phyloP scores from a whole-genome alignment of 2,113 vertebrate species.

The Nerophis lumbriciformis region DNA sequence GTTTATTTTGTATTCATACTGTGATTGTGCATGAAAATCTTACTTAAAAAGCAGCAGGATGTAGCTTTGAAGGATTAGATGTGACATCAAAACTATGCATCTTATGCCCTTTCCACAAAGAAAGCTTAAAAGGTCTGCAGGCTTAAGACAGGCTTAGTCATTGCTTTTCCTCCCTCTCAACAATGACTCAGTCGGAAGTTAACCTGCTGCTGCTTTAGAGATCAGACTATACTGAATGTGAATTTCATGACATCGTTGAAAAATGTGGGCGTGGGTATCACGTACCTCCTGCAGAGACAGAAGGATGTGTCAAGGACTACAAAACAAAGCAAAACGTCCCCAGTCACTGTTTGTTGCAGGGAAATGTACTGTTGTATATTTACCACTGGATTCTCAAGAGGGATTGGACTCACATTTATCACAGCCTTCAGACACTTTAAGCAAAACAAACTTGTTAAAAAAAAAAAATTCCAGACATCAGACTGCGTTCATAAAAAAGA shows the following conservation, averaged over 20 bases:
- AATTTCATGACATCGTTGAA: background rate
- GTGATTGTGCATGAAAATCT: conserved; percentile 13
- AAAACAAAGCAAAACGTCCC: conserved; percentile 1
- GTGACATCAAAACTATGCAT: conserved; percentile 45
- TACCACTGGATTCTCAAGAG: conserved; percentile 15
- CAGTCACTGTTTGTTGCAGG: conserved; percentile 20
- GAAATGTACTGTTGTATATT: conserved; percentile 27
- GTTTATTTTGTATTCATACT: conserved; percentile 3
- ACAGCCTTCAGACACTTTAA: conserved; percentile 21
- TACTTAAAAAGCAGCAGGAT: conserved; percentile 16
- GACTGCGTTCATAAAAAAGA: conserved; percentile 29
- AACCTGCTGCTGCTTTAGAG: conserved; percentile 9
- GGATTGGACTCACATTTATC: conserved; percentile 20
- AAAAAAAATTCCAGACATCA: conserved; percentile 31
- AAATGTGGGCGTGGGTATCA: background rate
- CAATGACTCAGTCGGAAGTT: conserved; percentile 25
- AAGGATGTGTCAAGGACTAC: background rate
- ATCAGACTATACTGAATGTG: background rate
- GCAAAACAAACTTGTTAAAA: conserved; percentile 33
- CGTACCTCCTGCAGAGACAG: background rate
- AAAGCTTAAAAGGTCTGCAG: conserved; percentile 33
- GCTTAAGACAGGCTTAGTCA: conserved; percentile 28
- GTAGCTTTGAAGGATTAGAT: conserved; percentile 40
- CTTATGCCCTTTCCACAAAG: conserved; percentile 39
- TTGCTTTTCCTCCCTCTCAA: conserved; percentile 23